These are phyloP conservation scores for Brachionus asplanchnoidis DNA, from an alignment of 1,140 invertebrate species.

Conservation along the genomic window DNA sequence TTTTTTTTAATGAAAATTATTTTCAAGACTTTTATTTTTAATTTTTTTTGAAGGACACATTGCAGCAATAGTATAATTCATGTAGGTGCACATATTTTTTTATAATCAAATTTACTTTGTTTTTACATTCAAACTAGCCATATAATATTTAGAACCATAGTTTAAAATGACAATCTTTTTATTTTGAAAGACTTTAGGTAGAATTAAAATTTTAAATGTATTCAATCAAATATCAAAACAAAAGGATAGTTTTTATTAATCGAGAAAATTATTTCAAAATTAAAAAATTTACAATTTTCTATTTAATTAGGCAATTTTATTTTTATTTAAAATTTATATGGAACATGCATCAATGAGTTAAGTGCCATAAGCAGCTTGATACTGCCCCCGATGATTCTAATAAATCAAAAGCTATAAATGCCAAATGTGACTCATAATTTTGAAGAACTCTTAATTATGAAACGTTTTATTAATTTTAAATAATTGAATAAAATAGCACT, in stretches of 20 bases:
- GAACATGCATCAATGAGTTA: neutral
- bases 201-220: no score
- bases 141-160: no score
- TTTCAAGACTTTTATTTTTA: no score
- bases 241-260: neutral
- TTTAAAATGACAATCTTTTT: no score
- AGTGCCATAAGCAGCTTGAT: constrained; percentile 37
- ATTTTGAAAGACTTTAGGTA: no score
- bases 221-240: neutral
- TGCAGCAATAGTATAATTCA: no score
- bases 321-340: neutral
- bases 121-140: no score
- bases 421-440: constrained; percentile 27
- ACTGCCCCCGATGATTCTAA: constrained; percentile 19
- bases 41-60: no score
- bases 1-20: no score
- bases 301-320: neutral
- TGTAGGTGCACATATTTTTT: no score
- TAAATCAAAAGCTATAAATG: constrained; percentile 23
- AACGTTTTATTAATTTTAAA: neutral
- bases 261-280: neutral
- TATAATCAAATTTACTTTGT: no score
- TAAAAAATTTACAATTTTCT: constrained; percentile 12
- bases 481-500: neutral
- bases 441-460: neutral